Base-by-base conservation (phyloP, 2,888 invertebrate species). In the Tortrix viridana region DNA sequence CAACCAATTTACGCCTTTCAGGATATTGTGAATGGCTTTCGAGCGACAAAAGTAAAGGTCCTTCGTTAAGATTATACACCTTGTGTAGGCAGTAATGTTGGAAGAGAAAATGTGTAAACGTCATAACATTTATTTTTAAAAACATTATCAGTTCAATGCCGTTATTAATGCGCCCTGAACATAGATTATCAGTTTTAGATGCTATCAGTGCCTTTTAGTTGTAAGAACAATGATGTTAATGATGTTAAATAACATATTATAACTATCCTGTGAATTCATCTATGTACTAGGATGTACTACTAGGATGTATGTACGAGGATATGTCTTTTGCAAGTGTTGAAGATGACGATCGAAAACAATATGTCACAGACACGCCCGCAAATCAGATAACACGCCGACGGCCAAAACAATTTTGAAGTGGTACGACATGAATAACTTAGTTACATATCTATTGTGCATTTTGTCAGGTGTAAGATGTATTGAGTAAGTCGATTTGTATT, bases 321-420 rank as follows among this genome's bases (percentile, higher is more conserved):
- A 37, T 54, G 26, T 50, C 65, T 67, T 68, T 75, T 70, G 64
- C 66, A 65, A 71, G 50, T 73, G 63, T 72, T 58, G 70, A 71
- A 72, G 73, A 77, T 74, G 77, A 77, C 73, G 67, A 68, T 67
- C 66, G 67, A 68, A 76, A 61, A 85, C 83, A 84, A 86, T 87
- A 72, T 76, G 79, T 80, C 76, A 81, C 82, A 76, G 87, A 82
- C 76, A 87, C 81, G 85, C 84, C 78, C 74, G 76, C 69, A 80
- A 83, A 83, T 82, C 74, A 78, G 79, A 82, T 81, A 81, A 77
- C 73, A 41, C 71, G 68, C 74, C 66, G 67, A 74, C 73, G 74
- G 79, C 74, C 73, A 79, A 81, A 85, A 84, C 80, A 78, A 73
- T 73, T 80, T 79, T 69, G 79, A 77, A 77, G 78, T 72, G 77